A percentile compares a stretch with the other conserved stretches of the same genome.
Evolutionary conservation across 2,797 vertebrate species (phyloP).

Genomic region (Miichthys miiuy): DNA sequence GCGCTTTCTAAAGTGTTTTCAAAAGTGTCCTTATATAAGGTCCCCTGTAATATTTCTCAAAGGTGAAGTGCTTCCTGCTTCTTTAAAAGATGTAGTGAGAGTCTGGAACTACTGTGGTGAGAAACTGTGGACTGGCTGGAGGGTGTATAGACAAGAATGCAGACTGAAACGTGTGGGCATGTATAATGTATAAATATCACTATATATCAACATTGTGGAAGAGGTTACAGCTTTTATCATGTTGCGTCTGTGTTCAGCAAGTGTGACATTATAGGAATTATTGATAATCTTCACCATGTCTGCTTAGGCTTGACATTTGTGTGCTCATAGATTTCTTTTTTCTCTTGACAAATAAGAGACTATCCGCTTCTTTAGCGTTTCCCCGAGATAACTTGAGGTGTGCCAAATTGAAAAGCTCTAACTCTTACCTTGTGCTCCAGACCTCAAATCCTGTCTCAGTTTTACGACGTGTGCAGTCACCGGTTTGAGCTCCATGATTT

Average conservation of each 20-base stretch:
- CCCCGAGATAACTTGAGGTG: not conserved
- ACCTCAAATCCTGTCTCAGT: not conserved
- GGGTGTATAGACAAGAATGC: no score
- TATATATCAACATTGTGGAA: no score
- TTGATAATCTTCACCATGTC: not conserved
- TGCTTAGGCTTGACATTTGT: not conserved
- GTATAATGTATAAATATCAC: no score
- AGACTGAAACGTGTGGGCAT: no score
- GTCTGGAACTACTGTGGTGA: not conserved
- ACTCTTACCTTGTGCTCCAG: not conserved
- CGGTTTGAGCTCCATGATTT: not conserved
- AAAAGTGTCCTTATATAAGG: slow-evolving; percentile 1
- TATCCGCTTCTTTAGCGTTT: not conserved
- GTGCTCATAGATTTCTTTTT: not conserved
- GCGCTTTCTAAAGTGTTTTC: slow-evolving; percentile 28
- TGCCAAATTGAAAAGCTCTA: not conserved
- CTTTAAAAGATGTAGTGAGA: not conserved
- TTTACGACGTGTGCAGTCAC: no score
- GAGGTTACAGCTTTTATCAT: not conserved
- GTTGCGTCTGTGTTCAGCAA: not conserved
- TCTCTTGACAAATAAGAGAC: slow-evolving; percentile 10
- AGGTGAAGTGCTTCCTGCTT: not conserved
- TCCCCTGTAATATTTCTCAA: not conserved
- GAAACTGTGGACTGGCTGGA: not conserved
- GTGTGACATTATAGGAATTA: not conserved